Percentiles rank a stretch among this genome's conserved stretches.
Evolutionary conservation across 1,140 invertebrate species (phyloP).

Genomic region (Artemia franciscana): DNA sequence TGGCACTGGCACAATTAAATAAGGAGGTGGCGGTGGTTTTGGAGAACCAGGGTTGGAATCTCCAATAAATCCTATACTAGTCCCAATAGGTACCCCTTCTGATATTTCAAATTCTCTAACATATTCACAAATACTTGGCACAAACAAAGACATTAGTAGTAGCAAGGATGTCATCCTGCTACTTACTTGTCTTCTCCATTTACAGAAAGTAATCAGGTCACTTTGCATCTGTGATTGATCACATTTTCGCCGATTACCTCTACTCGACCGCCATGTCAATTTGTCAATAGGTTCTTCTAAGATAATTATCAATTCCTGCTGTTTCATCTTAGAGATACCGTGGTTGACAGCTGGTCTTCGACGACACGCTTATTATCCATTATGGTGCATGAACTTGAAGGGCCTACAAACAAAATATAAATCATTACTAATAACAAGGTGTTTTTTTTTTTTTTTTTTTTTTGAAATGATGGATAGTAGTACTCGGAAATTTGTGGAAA

Average conservation of each 20-base stretch:
- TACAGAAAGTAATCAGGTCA: not conserved
- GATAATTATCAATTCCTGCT: not conserved
- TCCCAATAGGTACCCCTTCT: slow-evolving; percentile 60
- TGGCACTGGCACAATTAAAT: slow-evolving; percentile 63
- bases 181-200: not conserved
- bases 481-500: no score
- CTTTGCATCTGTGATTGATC: not conserved
- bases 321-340: not conserved
- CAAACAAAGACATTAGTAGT: not conserved
- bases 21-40: slow-evolving; percentile 30
- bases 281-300: not conserved
- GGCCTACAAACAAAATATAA: not conserved
- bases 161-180: not conserved
- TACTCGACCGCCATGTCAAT: not conserved
- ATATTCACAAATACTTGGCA: slow-evolving; percentile 16
- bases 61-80: slow-evolving; percentile 60
- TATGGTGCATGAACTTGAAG: not conserved
- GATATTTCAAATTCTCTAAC: slow-evolving; percentile 58
- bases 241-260: not conserved
- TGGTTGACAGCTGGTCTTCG: not conserved
- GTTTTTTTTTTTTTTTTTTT: no score
- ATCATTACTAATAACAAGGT: no score
- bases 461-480: no score
- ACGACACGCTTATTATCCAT: not conserved
- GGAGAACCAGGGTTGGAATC: slow-evolving; percentile 30